Evolutionary conservation across 2,888 invertebrate genomes (phyloP).

Genomic region (Platypus cylindrus): DNA sequence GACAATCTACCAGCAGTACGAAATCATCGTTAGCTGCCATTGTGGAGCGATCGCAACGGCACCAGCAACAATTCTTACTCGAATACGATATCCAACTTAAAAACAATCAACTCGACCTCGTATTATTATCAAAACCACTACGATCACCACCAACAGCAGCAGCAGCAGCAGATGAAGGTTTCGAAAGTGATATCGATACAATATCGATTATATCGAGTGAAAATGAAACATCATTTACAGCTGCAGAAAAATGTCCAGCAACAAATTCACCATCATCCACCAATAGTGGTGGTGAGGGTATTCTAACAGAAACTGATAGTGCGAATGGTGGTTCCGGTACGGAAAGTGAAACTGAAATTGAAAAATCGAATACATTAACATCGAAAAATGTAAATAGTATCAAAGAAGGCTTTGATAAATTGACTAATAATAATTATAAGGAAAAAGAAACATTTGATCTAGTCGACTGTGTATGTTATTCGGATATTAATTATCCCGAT

Average conservation of each 20-base stretch:
- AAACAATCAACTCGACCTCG: constrained; percentile 26
- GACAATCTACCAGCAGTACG: constrained; percentile 30
- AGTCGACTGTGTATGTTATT: constrained; percentile 35
- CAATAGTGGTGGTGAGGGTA: constrained; percentile 21
- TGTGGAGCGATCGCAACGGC: constrained; percentile 29
- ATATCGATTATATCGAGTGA: constrained; percentile 33
- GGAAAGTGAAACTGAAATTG: constrained; percentile 27
- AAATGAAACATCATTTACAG: too few species aligned
- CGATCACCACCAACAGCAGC: constrained; percentile 16
- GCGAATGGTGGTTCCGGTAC: constrained; percentile 34
- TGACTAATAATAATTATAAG: constrained; percentile 6
- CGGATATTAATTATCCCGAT: constrained; percentile 33
- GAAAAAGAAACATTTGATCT: constrained; percentile 29
- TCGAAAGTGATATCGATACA: constrained; percentile 37
- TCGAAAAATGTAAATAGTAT: constrained; percentile 14
- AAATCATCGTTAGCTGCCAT: constrained; percentile 29
- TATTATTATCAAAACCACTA: constrained; percentile 19
- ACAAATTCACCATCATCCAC: constrained; percentile 25
- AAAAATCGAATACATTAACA: constrained; percentile 15
- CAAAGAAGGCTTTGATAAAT: constrained; percentile 13
- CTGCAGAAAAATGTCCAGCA: too few species aligned
- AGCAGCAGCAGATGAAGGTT: constrained; percentile 36
- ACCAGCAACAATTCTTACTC: constrained; percentile 22
- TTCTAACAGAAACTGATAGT: constrained; percentile 31
- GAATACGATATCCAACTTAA: constrained; percentile 30